These are phyloP conservation scores for Achatina immaculata DNA, from an alignment of 1,140 invertebrate species.

Conservation along the genomic window DNA sequence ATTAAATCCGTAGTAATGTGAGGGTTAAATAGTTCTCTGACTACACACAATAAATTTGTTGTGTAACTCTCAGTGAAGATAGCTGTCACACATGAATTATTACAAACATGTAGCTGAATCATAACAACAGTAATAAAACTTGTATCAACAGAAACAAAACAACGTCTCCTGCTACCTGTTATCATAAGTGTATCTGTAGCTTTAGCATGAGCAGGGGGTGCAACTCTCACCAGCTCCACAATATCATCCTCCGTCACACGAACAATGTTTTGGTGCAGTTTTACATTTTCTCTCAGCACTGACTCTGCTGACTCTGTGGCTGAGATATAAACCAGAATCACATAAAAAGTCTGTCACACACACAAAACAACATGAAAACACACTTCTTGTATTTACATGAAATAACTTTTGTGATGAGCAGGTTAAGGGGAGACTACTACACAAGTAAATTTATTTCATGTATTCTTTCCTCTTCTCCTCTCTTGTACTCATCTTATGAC, in stretches of 20 bases:
- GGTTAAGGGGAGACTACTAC: too few relatives aligned
- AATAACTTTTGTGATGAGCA: background rate
- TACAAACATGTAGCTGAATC: too few relatives aligned
- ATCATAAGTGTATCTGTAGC: conserved; percentile 47
- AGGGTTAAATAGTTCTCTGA: too few relatives aligned
- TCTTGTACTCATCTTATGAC: too few relatives aligned
- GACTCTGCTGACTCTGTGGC: conserved; percentile 64
- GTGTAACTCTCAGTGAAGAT: too few relatives aligned
- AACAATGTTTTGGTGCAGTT: conserved; percentile 65
- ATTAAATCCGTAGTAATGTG: too few relatives aligned
- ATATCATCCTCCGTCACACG: conserved; percentile 52
- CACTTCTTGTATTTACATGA: background rate
- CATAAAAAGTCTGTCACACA: conserved; percentile 8
- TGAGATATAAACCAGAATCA: conserved; percentile 40
- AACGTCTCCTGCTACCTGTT: conserved; percentile 4
- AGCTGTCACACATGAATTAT: too few relatives aligned
- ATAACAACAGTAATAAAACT: too few relatives aligned
- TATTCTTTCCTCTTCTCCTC: too few relatives aligned
- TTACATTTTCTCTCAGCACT: conserved; percentile 59
- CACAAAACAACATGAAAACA: background rate
- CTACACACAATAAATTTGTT: too few relatives aligned
- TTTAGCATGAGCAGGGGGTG: conserved; percentile 40
- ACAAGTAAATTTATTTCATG: too few relatives aligned
- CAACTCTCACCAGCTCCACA: conserved; percentile 53
- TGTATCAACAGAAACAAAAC: background rate